Percentiles rank a stretch among this genome's conserved stretches.
Evolutionary conservation across 2,113 vertebrate genomes (phyloP).

Genomic region (Otis tarda): DNA sequence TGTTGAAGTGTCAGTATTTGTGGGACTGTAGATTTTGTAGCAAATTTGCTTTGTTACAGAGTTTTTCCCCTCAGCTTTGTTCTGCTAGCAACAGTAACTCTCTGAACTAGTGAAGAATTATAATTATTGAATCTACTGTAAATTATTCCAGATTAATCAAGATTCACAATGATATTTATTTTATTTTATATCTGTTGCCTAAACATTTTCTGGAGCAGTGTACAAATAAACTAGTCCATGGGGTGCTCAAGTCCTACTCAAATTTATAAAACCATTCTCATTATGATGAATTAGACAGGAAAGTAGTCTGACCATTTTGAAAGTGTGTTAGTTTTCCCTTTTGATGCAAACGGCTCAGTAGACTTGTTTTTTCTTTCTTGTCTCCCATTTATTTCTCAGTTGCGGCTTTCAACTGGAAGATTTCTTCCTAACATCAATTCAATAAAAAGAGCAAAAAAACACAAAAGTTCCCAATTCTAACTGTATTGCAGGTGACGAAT

Average conservation of each 20-base stretch:
- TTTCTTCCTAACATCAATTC: neutral
- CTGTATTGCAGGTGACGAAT: neutral
- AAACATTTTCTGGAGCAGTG: neutral
- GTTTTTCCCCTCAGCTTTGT: neutral
- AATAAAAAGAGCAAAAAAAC: accelerated
- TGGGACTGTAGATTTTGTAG: neutral
- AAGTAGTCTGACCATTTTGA: neutral
- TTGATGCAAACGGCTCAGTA: neutral
- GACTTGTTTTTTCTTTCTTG: neutral
- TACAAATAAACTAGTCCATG: neutral
- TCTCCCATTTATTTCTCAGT: neutral
- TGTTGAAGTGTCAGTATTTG: neutral
- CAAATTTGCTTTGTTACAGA: neutral
- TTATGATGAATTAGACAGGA: neutral
- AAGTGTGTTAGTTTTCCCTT: neutral
- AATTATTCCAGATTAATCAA: neutral
- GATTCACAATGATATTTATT: neutral
- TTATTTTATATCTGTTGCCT: neutral
- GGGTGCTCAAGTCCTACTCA: neutral
- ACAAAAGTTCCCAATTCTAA: neutral
- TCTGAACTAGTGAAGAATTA: neutral
- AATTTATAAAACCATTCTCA: neutral
- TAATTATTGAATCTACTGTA: neutral
- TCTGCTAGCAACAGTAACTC: neutral
- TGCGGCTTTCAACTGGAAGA: neutral